A percentile compares a stretch with the other conserved stretches of the same genome.
Evolutionary conservation across 2,888 invertebrate species (phyloP).

Genomic region (Alsophila aescularia): DNA sequence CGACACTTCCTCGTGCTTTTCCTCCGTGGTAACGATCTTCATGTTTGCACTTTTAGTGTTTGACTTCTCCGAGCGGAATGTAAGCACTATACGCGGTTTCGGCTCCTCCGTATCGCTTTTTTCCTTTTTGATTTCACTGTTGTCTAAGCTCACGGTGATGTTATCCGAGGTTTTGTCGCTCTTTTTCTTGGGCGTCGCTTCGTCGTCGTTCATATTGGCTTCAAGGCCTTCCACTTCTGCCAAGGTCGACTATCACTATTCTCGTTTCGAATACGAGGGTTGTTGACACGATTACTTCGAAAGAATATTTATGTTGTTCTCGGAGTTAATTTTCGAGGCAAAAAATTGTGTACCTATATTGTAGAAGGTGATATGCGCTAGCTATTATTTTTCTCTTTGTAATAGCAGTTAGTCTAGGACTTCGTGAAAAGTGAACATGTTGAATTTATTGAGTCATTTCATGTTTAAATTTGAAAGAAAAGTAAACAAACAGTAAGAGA

Average conservation of each 20-base stretch:
- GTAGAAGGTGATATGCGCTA: too few relatives aligned
- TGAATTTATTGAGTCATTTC: too few relatives aligned
- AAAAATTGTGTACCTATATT: too few relatives aligned
- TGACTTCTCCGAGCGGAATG: constrained; percentile 86
- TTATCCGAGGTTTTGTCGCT: constrained; percentile 59
- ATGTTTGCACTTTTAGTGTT: constrained; percentile 81
- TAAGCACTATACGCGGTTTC: constrained; percentile 86
- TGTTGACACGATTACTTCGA: neutral
- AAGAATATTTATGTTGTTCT: neutral
- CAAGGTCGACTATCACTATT: constrained; percentile 40
- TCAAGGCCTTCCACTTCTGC: constrained; percentile 54
- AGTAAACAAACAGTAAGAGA: too few relatives aligned
- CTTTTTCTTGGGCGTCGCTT: constrained; percentile 62
- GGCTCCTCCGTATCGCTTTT: constrained; percentile 68
- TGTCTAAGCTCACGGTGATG: constrained; percentile 55
- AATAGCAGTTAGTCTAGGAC: too few relatives aligned
- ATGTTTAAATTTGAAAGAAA: too few relatives aligned
- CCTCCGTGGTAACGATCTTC: constrained; percentile 78
- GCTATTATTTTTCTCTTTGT: too few relatives aligned
- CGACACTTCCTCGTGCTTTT: constrained; percentile 69
- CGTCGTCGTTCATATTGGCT: constrained; percentile 71
- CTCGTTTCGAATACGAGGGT: neutral
- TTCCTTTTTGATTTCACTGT: constrained; percentile 61
- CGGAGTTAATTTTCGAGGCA: too few relatives aligned
- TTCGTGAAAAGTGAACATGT: too few relatives aligned